phyloP scores from a whole-genome alignment of 2,888 invertebrate species.

The Parnassius glacialis region DNA sequence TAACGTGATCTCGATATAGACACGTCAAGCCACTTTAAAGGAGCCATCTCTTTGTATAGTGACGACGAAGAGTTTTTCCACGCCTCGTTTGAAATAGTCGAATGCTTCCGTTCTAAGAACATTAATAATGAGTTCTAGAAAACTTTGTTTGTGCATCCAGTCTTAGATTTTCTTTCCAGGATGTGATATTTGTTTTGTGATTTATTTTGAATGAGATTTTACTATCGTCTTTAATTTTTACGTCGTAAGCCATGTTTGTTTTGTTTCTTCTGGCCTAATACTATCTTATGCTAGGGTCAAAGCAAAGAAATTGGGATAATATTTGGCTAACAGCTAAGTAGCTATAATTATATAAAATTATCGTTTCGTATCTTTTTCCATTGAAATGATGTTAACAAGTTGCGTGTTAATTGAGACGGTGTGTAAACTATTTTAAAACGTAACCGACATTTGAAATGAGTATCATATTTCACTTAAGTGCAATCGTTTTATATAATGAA shows the following conservation, averaged over 20 bases:
- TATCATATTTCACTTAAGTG: neutral
- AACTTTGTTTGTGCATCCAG: slow-evolving; percentile 28
- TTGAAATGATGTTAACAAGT: no score
- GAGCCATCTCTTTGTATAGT: slow-evolving; percentile 25
- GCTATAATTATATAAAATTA: no score
- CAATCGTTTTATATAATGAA: slow-evolving; percentile 10
- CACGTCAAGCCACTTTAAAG: slow-evolving; percentile 26
- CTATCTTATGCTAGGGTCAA: no score
- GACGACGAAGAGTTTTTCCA: slow-evolving; percentile 29
- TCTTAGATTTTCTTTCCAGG: slow-evolving; percentile 27
- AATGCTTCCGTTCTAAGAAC: slow-evolving; percentile 37
- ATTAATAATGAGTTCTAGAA: slow-evolving; percentile 36
- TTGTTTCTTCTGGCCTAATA: no score
- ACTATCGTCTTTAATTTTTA: slow-evolving; percentile 8
- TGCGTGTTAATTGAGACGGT: no score
- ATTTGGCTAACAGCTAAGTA: no score
- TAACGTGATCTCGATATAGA: neutral
- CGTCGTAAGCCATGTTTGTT: no score
- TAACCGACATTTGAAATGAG: neutral
- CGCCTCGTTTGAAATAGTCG: slow-evolving; percentile 31
- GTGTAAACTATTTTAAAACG: neutral
- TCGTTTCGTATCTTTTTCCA: no score
- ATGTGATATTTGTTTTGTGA: slow-evolving; percentile 12
- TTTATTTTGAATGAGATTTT: slow-evolving; percentile 14
- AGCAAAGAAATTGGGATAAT: no score